A percentile compares a stretch with the other conserved stretches of the same genome.
These are phyloP conservation scores for Hypsibius dujardini DNA, from an alignment of 1,140 invertebrate species.

Conservation along the genomic window DNA sequence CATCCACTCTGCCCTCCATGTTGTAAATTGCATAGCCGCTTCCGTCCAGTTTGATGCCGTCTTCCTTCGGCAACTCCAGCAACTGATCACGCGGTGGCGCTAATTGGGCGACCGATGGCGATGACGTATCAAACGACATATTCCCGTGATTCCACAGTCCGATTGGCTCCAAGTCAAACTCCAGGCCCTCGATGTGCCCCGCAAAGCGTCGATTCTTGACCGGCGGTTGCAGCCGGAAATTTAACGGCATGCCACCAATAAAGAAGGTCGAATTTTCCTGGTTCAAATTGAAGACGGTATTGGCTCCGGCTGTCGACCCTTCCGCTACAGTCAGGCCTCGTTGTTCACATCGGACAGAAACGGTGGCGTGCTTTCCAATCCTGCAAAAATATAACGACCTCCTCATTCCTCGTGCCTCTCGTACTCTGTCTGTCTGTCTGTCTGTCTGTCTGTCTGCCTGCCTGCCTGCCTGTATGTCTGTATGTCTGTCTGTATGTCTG, in stretches of 20 bases:
- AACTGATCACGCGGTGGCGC: constrained; percentile 22
- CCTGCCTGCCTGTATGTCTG: too few relatives aligned
- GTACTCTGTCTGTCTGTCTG: too few relatives aligned
- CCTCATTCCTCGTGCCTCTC: too few relatives aligned
- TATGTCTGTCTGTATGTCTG: too few relatives aligned
- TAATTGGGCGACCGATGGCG: constrained; percentile 18
- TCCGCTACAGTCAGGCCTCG: constrained; percentile 40
- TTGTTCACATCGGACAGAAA: constrained; percentile 50
- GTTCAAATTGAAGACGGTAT: constrained; percentile 69
- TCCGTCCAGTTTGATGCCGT: constrained; percentile 51
- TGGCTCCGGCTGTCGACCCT: constrained; percentile 43
- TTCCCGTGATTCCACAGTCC: constrained; percentile 64
- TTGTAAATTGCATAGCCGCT: constrained; percentile 57
- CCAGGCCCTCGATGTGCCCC: constrained; percentile 72
- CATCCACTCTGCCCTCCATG: constrained; percentile 37
- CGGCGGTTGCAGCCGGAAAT: constrained; percentile 39
- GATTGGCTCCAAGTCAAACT: constrained; percentile 65
- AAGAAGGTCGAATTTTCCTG: constrained; percentile 64
- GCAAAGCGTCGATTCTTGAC: constrained; percentile 56
- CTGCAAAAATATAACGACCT: constrained; percentile 34
- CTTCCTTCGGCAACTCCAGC: constrained; percentile 24
- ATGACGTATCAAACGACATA: constrained; percentile 16
- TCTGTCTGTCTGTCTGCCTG: too few relatives aligned
- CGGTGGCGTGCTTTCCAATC: constrained; percentile 53
- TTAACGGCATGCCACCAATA: constrained; percentile 62